These are phyloP conservation scores for Rallus limicola DNA, from an alignment of 2,113 vertebrate species.

Conservation along the genomic window DNA sequence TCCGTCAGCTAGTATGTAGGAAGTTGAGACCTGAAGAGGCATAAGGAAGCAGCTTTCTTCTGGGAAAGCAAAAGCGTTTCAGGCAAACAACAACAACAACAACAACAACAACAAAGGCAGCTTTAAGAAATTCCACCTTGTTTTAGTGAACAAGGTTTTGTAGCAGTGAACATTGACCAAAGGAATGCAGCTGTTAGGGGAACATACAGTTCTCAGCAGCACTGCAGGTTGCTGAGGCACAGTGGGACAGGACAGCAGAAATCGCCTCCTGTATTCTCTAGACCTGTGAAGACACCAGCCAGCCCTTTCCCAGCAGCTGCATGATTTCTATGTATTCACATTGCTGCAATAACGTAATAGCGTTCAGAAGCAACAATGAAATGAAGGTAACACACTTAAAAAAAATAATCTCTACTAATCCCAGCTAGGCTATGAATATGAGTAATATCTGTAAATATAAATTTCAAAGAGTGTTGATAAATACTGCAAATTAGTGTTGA, in stretches of 20 bases:
- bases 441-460: not conserved
- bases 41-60: not conserved
- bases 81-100: not conserved
- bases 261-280: not conserved
- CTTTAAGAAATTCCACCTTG: not conserved
- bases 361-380: not conserved
- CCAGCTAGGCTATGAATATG: not conserved
- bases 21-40: not conserved
- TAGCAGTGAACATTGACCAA: not conserved
- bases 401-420: not conserved
- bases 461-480: conserved; percentile 9
- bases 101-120: not conserved
- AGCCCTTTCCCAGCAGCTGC: not conserved
- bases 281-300: not conserved
- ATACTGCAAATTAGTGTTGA: not conserved
- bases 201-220: not conserved
- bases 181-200: not conserved
- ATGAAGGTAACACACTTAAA: not conserved
- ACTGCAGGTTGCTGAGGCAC: not conserved
- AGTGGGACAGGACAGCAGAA: not conserved
- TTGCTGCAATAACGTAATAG: not conserved
- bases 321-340: not conserved
- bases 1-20: not conserved
- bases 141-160: not conserved
- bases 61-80: not conserved